Percentiles rank a stretch among this genome's conserved stretches.
These are phyloP conservation scores for Tetraodon nigroviridis DNA, from an alignment of 2,113 vertebrate genomes.

Conservation along the genomic window DNA sequence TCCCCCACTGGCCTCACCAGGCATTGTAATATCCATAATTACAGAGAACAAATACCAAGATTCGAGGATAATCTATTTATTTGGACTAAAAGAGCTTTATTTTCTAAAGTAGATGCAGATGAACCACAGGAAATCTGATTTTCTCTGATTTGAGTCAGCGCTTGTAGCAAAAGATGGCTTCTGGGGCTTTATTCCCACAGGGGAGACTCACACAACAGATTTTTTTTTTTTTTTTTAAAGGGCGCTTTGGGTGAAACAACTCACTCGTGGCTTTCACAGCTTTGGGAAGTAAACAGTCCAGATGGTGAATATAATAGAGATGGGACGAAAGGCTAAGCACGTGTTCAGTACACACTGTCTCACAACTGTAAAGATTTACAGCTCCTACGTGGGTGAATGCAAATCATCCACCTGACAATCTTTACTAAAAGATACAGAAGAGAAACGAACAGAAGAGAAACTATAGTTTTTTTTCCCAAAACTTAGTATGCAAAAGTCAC, in stretches of 20 bases:
- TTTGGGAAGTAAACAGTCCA: conserved; percentile 42
- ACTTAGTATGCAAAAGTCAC: too few species aligned
- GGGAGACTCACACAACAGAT: conserved; percentile 39
- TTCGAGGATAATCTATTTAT: conserved; percentile 32
- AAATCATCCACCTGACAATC: neutral
- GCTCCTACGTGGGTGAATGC: neutral
- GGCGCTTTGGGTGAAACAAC: conserved; percentile 19
- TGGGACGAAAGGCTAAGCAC: neutral
- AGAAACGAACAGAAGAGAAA: neutral
- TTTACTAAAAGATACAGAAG: neutral
- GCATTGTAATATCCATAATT: conserved; percentile 18
- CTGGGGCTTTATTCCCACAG: conserved; percentile 35
- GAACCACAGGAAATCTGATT: conserved; percentile 42
- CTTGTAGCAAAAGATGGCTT: conserved; percentile 38
- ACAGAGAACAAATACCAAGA: conserved; percentile 20
- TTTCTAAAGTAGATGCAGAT: conserved; percentile 43
- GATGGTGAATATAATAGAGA: conserved; percentile 28
- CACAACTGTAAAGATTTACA: too few species aligned
- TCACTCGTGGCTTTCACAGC: conserved; percentile 33
- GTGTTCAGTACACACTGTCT: neutral
- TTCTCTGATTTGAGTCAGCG: conserved; percentile 46
- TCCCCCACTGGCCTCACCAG: neutral
- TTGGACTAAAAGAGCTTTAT: conserved; percentile 26
- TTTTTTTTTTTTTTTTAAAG: conserved; percentile 32
- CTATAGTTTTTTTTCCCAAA: conserved; percentile 3